phyloP scores from a whole-genome alignment of 2,113 vertebrate genomes.

The Heterochromis multidens region DNA sequence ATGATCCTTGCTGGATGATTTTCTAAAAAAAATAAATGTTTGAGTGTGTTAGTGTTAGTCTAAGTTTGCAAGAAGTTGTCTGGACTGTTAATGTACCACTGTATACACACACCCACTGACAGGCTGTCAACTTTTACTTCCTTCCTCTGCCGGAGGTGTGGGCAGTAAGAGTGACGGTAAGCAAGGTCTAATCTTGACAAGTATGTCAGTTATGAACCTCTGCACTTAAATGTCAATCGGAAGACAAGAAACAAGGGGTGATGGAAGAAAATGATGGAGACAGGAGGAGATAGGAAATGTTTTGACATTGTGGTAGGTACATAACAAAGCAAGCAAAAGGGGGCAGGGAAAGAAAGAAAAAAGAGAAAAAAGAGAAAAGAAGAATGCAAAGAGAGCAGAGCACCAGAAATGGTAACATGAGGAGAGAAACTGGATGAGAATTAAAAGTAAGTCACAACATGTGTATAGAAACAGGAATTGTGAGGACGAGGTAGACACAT shows the following conservation, averaged over 20 bases:
- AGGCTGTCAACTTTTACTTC: slow-evolving; percentile 30
- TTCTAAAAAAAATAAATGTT: slow-evolving; percentile 1
- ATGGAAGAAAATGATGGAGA: neutral
- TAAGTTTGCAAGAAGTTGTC: slow-evolving; percentile 3
- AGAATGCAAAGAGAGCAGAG: neutral
- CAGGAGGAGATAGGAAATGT: neutral
- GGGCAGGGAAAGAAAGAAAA: neutral
- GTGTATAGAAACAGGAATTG: neutral
- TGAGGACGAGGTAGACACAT: neutral
- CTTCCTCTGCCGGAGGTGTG: slow-evolving; percentile 12
- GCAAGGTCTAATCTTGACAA: slow-evolving; percentile 32
- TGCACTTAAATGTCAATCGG: neutral
- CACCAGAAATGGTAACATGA: neutral
- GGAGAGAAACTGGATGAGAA: neutral
- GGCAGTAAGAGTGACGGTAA: slow-evolving; percentile 7
- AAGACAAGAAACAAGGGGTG: neutral
- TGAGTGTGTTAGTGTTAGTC: neutral
- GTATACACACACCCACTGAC: neutral
- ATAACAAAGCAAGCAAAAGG: neutral
- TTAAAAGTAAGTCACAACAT: neutral
- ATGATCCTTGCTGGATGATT: neutral
- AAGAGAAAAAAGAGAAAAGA: neutral
- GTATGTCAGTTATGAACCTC: slow-evolving; percentile 19
- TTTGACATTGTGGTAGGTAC: neutral
- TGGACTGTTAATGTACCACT: slow-evolving; percentile 2